phyloP scores from a whole-genome alignment of 64 coral and sea anemone genomes.

The Pocillopora damicornis region DNA sequence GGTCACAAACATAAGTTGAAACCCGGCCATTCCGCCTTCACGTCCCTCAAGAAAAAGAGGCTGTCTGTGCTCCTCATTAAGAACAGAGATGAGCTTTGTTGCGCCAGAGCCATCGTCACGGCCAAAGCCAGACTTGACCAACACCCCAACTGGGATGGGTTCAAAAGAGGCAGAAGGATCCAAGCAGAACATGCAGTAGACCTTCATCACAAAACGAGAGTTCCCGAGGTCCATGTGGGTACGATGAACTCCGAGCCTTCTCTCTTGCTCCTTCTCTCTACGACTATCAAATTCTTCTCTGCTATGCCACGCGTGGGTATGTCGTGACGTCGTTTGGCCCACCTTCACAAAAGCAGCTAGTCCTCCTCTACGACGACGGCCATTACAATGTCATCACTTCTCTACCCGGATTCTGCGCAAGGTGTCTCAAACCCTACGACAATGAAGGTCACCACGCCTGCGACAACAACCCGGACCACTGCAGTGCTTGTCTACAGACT shows the following conservation, averaged over 20 bases:
- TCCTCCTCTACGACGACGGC: not conserved
- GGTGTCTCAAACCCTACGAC: not conserved
- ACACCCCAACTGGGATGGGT: not conserved
- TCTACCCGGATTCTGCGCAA: not conserved
- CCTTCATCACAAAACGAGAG: not conserved
- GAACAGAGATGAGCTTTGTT: conserved; percentile 2
- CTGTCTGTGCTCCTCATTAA: not conserved
- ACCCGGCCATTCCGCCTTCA: not conserved
- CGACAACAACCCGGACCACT: not conserved
- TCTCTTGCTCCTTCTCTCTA: not conserved
- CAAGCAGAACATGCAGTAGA: not conserved
- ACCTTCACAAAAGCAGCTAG: not conserved
- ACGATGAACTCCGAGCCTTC: conserved; percentile 12
- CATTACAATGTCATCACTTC: not conserved
- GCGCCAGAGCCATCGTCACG: conserved; percentile 18
- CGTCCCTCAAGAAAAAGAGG: not conserved
- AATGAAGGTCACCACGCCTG: not conserved
- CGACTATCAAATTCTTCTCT: conserved; percentile 6
- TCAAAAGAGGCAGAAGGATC: not conserved
- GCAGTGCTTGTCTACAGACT: not conserved
- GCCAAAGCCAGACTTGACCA: conserved; percentile 12
- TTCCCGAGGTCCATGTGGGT: not conserved
- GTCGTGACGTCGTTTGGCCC: not conserved
- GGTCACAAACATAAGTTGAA: conserved; percentile 4
- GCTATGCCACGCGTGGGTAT: not conserved